phyloP scores from a whole-genome alignment of 1,140 invertebrate species.

The Hirudo medicinalis region DNA sequence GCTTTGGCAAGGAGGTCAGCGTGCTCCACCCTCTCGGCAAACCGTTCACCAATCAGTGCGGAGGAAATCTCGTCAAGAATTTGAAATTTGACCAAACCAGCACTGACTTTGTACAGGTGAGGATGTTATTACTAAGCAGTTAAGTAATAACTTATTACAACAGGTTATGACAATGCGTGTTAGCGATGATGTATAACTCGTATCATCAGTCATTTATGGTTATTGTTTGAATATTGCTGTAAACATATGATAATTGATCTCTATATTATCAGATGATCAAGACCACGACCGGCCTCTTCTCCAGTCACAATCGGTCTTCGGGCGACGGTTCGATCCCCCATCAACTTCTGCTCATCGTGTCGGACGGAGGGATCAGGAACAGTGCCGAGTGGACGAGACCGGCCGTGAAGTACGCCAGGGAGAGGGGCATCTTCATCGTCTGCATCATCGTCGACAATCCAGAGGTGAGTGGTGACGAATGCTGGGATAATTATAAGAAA shows the following conservation, averaged over 20 bases:
- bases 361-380: conserved; percentile 51
- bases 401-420: conserved; percentile 63
- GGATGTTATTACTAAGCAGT: neutral
- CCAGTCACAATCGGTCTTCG: conserved; percentile 7
- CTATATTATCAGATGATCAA: conserved; percentile 56
- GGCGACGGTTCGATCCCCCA: conserved; percentile 27
- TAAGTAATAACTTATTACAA: neutral
- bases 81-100: conserved; percentile 45
- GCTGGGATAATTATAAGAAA: too few species aligned
- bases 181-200: too few species aligned
- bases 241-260: too few species aligned
- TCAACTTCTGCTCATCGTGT: conserved; percentile 75
- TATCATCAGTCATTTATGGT: too few species aligned
- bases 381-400: conserved; percentile 61
- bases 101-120: conserved; percentile 41
- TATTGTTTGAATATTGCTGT: too few species aligned
- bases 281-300: conserved; percentile 47
- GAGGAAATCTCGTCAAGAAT: conserved; percentile 47
- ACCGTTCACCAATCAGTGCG: conserved; percentile 66
- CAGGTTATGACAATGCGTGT: too few species aligned
- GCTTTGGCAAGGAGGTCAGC: conserved; percentile 65
- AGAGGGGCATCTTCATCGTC: conserved; percentile 74
- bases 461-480: conserved; percentile 29
- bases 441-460: conserved; percentile 92
- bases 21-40: conserved; percentile 73